Percentiles rank a stretch among this genome's conserved stretches.
These are phyloP conservation scores for Formica aserva DNA, from an alignment of 2,888 invertebrate species.

Conservation along the genomic window DNA sequence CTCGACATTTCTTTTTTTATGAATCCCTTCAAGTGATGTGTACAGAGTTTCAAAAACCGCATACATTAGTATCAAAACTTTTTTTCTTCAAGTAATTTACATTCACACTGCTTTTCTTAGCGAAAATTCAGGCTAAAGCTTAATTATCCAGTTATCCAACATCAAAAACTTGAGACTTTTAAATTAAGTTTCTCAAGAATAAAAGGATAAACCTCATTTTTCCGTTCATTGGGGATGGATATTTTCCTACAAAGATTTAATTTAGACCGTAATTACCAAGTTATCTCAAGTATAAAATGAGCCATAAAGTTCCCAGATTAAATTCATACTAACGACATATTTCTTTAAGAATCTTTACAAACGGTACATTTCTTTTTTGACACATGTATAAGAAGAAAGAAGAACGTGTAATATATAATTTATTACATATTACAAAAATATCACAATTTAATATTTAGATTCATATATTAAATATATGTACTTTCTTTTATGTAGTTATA, in stretches of 20 bases:
- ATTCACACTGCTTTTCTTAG: slow-evolving; percentile 34
- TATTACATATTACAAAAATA: neutral
- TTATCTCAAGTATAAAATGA: slow-evolving; percentile 44
- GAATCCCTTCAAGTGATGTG: slow-evolving; percentile 28
- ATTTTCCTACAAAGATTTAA: slow-evolving; percentile 50
- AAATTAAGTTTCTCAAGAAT: slow-evolving; percentile 51
- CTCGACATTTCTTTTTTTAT: neutral
- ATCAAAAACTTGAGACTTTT: slow-evolving; percentile 51
- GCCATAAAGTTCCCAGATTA: slow-evolving; percentile 32
- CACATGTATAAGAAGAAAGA: neutral
- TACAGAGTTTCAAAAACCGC: slow-evolving; percentile 30
- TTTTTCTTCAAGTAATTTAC: slow-evolving; percentile 47
- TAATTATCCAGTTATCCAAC: slow-evolving; percentile 50
- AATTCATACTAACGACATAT: slow-evolving; percentile 40
- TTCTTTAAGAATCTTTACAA: neutral
- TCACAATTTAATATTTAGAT: neutral
- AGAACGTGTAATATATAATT: neutral
- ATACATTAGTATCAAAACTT: slow-evolving; percentile 43
- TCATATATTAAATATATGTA: neutral
- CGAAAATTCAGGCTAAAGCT: slow-evolving; percentile 49
- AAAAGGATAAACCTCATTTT: slow-evolving; percentile 53
- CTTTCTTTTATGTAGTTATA: neutral
- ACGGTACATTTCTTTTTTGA: neutral
- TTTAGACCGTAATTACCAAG: slow-evolving; percentile 50
- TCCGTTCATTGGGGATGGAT: slow-evolving; percentile 50